Conservation (phyloP, 2,797 vertebrate genomes). For the Streptopelia turtur region DNA sequence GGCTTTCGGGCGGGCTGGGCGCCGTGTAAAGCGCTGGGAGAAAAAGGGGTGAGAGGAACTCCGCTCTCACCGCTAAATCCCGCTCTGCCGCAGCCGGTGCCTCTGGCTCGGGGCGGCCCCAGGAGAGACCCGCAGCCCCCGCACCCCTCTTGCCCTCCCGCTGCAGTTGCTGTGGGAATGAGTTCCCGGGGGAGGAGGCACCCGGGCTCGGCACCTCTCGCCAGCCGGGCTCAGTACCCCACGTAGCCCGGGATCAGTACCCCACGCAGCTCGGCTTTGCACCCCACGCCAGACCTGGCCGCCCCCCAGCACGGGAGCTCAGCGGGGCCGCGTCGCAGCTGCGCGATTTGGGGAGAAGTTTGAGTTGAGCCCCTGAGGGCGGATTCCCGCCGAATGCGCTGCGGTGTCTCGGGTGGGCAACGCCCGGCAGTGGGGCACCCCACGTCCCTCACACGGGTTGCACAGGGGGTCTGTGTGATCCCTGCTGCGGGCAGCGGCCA, state of each 20-base stretch:
- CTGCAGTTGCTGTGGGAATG: not conserved
- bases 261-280: too few relatives aligned
- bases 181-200: not conserved
- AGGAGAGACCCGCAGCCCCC: not conserved
- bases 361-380: not conserved
- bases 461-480: too few relatives aligned
- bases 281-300: too few relatives aligned
- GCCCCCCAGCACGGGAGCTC: not conserved
- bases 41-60: not conserved
- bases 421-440: not conserved
- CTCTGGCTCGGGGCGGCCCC: not conserved
- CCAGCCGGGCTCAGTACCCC: too few relatives aligned
- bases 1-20: not conserved
- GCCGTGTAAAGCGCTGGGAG: fast-evolving
- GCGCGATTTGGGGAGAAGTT: too few relatives aligned
- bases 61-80: fast-evolving
- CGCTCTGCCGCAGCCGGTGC: not conserved
- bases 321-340: not conserved
- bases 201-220: not conserved
- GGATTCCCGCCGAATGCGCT: not conserved
- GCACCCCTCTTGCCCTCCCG: fast-evolving
- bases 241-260: too few relatives aligned
- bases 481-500: not conserved
- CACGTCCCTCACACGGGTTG: not conserved
- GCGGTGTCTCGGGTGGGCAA: not conserved